A percentile compares a stretch with the other conserved stretches of the same genome.
Conservation (phyloP, 2,113 vertebrate species). For the Nettapus auritus region DNA sequence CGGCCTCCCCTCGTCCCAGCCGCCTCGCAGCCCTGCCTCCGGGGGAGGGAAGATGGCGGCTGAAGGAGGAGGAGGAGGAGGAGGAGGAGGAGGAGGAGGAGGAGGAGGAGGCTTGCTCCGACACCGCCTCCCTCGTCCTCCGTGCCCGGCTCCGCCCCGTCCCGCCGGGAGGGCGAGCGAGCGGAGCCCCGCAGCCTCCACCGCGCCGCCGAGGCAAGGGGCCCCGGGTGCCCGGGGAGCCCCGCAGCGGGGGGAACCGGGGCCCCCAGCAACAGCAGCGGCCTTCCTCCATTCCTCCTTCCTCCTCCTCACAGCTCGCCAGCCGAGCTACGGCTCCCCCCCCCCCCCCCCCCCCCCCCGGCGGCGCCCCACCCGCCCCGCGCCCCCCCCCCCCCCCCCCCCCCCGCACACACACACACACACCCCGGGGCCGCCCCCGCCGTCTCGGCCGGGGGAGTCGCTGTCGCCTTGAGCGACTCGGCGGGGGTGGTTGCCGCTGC, state of each 20-base stretch:
- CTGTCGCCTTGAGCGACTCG: no score
- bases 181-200: background rate
- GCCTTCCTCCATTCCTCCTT: no score
- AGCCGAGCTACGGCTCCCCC: no score
- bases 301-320: no score
- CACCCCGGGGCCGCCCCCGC: no score
- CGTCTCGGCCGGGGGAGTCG: no score
- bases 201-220: conserved; percentile 25
- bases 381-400: no score
- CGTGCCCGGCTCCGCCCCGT: conserved; percentile 14
- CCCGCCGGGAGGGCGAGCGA: conserved; percentile 13
- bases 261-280: background rate
- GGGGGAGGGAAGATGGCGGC: background rate
- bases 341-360: no score
- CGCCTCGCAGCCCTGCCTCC: background rate
- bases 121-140: conserved; percentile 28
- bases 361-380: no score
- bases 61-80: background rate
- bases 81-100: background rate
- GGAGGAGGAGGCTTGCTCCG: background rate
- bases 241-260: conserved; percentile 15
- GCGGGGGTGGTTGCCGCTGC: no score
- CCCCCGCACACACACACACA: no score
- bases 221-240: conserved; percentile 43
- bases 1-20: background rate